Evolutionary conservation across 2,888 invertebrate species (phyloP), one percentile per base, ranked within the genome.

Genomic region (Argyresthia goedartella): DNA sequence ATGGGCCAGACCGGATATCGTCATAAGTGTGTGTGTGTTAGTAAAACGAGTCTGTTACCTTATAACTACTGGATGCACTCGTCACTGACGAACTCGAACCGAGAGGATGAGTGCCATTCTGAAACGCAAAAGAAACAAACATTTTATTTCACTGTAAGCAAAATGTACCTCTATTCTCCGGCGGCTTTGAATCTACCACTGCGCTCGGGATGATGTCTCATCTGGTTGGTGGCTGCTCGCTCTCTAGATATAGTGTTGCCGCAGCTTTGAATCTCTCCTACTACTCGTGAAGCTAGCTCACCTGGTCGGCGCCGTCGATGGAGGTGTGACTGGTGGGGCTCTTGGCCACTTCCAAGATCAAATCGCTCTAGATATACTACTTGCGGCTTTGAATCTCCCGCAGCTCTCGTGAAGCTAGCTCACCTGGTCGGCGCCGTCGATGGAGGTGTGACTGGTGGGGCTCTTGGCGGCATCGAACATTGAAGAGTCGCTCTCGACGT

Each of bases 81-180:
- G 87, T 84, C 0, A 87, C 87, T 0, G 87, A 87, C 0, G 87
- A 87, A 58, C 84, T 86, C 0, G 87, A 87, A 0, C 87, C 87
- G 0, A 84, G 60, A 0, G 81, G 75, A 54, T 86, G 85, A 0
- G 80, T 81, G 1, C 87, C 87, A 47, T 87, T 87, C 87, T 87
- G 73, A 39, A 69, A 78, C 15, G 43, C 35, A 50, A 39, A 16
- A 11, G 13, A 47, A 16, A n/a, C 6, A 25, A 25, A 25, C 25
- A 25, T 25, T 2, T 2, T 4, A 25, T 25, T 25, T 25, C 6
- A 25, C 25, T 4, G 25, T 25, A 6, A 25, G 25, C n/a, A n/a
- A n/a, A 25, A 25, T 25, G 25, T 25, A 25, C 2, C 6, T 4
- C 25, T 25, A 6, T 2, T n/a, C 2, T n/a, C n/a, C n/a, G n/a